A percentile compares a stretch with the other conserved stretches of the same genome.
These are phyloP conservation scores for Eutolmus rufibarbis DNA, from an alignment of 2,888 invertebrate species.

Conservation along the genomic window DNA sequence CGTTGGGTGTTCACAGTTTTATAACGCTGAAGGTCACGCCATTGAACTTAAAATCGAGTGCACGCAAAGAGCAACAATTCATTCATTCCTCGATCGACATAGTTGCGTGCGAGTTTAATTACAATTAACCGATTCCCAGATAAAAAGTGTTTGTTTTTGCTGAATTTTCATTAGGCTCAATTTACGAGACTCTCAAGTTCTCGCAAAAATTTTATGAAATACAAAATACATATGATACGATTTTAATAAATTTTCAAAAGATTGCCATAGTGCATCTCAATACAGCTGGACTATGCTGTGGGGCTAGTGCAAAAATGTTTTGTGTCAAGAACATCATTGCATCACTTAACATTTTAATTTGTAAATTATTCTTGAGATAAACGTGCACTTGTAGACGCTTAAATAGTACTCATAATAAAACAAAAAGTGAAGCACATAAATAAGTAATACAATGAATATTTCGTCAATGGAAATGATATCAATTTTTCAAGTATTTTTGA, in stretches of 20 bases:
- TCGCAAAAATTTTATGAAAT: neutral
- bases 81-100: neutral
- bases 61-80: neutral
- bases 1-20: neutral
- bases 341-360: neutral
- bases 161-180: neutral
- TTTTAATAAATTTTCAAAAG: neutral
- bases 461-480: neutral
- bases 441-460: neutral
- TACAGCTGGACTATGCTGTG: neutral
- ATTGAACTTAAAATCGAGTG: neutral
- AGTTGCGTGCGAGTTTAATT: neutral
- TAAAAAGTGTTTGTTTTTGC: neutral
- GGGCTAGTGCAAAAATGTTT: neutral
- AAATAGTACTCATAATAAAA: neutral
- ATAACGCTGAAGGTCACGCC: neutral
- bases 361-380: neutral
- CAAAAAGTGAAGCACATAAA: neutral
- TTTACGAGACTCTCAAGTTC: neutral
- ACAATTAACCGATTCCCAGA: neutral
- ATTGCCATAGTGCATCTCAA: neutral
- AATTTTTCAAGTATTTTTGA: neutral
- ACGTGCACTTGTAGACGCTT: neutral
- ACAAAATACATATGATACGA: neutral
- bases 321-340: neutral